Evolutionary conservation across 1,140 invertebrate genomes (phyloP).

Genomic region (Drosophila micromelanica): DNA sequence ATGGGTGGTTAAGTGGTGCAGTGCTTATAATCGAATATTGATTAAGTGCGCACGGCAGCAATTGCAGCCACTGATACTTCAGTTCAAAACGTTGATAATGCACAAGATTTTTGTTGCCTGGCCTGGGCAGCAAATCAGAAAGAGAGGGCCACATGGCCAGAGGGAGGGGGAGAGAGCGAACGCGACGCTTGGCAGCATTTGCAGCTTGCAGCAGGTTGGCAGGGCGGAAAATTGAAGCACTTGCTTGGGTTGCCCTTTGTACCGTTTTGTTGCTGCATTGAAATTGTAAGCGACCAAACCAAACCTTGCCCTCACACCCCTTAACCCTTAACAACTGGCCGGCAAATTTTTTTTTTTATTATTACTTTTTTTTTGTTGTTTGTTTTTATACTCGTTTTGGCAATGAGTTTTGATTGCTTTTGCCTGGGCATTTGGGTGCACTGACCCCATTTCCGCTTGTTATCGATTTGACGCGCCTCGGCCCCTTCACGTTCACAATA

Average conservation of each 20-base stretch:
- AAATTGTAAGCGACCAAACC: conserved; percentile 49
- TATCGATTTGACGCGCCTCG: conserved; percentile 68
- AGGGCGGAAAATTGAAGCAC: conserved; percentile 78
- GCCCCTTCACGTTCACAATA: conserved; percentile 19
- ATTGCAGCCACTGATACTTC: conserved; percentile 62
- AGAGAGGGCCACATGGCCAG: background rate
- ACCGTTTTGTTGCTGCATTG: conserved; percentile 55
- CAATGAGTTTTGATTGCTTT: conserved; percentile 81
- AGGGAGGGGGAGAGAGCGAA: background rate
- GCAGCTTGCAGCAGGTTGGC: conserved; percentile 58
- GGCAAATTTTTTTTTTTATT: conserved; percentile 12
- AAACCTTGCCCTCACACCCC: conserved; percentile 2
- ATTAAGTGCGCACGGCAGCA: conserved; percentile 66
- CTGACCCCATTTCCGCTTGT: conserved; percentile 79
- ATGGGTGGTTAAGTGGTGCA: conserved; percentile 11
- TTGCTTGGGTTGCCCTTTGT: conserved; percentile 56
- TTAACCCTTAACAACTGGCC: conserved; percentile 29
- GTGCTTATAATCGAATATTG: conserved; percentile 75
- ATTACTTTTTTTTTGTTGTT: conserved; percentile 13
- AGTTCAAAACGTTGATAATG: conserved; percentile 80
- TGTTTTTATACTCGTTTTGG: conserved; percentile 62
- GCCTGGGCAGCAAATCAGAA: conserved; percentile 16
- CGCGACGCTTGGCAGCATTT: conserved; percentile 16
- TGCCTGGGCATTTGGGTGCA: conserved; percentile 77
- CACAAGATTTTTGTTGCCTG: conserved; percentile 38